Evolutionary conservation across 2,797 vertebrate genomes (phyloP).

Genomic region (Lepilemur septentrionalis): DNA sequence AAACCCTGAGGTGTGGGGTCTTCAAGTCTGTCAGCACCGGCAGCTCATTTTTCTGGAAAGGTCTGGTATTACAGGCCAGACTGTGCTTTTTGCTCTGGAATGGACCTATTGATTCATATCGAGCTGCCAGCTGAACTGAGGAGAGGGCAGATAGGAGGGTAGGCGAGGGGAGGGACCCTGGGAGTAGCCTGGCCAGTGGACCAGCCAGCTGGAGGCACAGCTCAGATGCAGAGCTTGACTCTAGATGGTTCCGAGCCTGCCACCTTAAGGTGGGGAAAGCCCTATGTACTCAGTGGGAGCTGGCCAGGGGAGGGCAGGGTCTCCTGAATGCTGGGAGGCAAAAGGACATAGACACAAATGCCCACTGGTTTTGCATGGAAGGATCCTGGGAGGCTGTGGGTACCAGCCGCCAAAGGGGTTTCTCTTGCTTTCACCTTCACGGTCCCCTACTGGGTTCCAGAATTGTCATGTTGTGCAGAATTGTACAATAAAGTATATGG

Average conservation of each 20-base stretch:
- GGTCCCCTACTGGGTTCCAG: not conserved
- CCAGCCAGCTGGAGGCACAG: not conserved
- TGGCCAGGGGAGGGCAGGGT: not conserved
- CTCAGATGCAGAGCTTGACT: not conserved
- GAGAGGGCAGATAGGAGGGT: not conserved
- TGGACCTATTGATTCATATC: conserved; percentile 56
- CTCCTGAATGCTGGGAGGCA: conserved; percentile 13
- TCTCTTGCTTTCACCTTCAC: not conserved
- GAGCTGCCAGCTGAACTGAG: not conserved
- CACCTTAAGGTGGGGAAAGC: not conserved
- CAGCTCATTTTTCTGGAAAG: conserved; percentile 1
- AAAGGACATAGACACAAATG: conserved; percentile 30
- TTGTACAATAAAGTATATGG: not conserved
- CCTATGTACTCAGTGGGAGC: not conserved
- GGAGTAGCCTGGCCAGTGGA: not conserved
- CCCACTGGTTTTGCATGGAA: conserved; percentile 20
- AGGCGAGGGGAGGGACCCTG: not conserved
- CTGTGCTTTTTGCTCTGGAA: conserved; percentile 65
- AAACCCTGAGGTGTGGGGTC: not conserved
- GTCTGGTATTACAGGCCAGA: not conserved
- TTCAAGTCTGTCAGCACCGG: not conserved
- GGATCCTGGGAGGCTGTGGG: not conserved
- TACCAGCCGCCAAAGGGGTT: not conserved
- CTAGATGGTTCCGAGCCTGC: not conserved
- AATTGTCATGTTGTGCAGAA: not conserved